Evolutionary conservation across 2,113 vertebrate species (phyloP), one percentile per base, ranked within the genome.

Genomic region (Trogon melanurus): DNA sequence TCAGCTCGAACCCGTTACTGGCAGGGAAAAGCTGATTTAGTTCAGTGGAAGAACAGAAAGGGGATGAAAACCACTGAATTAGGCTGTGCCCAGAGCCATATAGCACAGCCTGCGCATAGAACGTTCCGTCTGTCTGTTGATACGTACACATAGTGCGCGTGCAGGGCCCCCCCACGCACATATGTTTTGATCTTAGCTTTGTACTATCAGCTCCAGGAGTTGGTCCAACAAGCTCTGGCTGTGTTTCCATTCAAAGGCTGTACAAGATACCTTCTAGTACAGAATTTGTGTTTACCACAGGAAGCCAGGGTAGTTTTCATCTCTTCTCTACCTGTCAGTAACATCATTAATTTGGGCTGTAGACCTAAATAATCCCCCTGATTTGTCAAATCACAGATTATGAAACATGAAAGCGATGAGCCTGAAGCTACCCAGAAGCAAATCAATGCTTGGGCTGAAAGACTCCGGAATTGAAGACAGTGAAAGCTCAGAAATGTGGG

Each of bases 141-240:
- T 53, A 15, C 0, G 9, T 0, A 16, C 32, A 41, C 88, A 19
- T 54, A 25, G 30, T 3, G 69, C 44, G 85, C 1, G 1, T 57
- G 8, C 51, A 25, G 21, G 41, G 30, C 36, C 23, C 60, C 80
- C 22, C 79, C 16, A n/a, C 0, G 5, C 74, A 58, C 69, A 79
- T 64, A 51, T 51, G 85, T 70, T 79, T 92, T 83, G 85, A 92
- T 79, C 67, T 75, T 14, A 78, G 70, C 75, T 93, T 91, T 86
- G 67, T 82, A 20, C 76, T 66, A 11, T 15, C 88, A 71, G 61
- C 85, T 79, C 48, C 81, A 85, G 81, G 88, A 95, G 74, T 26
- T 67, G 92, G 70, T 30, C 78, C 87, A 71, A 79, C 61, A 78
- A 72, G 75, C 83, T 62, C 87, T 75, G 91, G 60, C 93, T 81